Conservation (phyloP, 2,888 invertebrate genomes). For the Bellardia pandia region DNA sequence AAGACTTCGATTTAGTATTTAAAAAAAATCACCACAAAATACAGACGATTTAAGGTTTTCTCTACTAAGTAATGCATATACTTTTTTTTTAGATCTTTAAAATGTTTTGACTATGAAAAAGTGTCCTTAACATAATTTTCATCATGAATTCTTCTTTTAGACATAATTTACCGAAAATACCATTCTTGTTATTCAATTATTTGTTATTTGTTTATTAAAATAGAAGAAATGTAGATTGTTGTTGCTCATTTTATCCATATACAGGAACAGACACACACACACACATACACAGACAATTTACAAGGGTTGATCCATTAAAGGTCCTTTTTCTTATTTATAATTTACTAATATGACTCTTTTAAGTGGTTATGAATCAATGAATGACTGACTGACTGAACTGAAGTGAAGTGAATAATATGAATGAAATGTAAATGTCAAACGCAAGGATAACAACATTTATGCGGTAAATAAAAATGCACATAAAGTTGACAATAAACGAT, state of each 20-base stretch:
- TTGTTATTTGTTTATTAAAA: slow-evolving; percentile 30
- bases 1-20: too few species aligned
- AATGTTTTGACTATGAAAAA: background rate
- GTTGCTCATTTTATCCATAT: slow-evolving; percentile 28
- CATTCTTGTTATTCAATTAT: background rate
- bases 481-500: slow-evolving; percentile 69
- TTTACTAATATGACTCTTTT: slow-evolving; percentile 68
- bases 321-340: slow-evolving; percentile 59
- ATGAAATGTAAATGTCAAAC: slow-evolving; percentile 72
- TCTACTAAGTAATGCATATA: too few species aligned
- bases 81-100: too few species aligned
- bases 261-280: background rate
- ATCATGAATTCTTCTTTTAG: background rate
- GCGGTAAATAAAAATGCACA: slow-evolving; percentile 73
- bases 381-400: slow-evolving; percentile 28
- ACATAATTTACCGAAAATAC: slow-evolving; percentile 7
- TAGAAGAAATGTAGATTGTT: background rate
- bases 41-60: too few species aligned
- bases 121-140: background rate
- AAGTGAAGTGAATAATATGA: slow-evolving; percentile 52
- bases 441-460: slow-evolving; percentile 72
- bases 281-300: background rate
- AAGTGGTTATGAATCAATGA: slow-evolving; percentile 65
- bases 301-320: slow-evolving; percentile 61
- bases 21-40: too few species aligned